These are phyloP conservation scores for Nomada ruficornis DNA, from an alignment of 2,888 invertebrate species.

Conservation along the genomic window DNA sequence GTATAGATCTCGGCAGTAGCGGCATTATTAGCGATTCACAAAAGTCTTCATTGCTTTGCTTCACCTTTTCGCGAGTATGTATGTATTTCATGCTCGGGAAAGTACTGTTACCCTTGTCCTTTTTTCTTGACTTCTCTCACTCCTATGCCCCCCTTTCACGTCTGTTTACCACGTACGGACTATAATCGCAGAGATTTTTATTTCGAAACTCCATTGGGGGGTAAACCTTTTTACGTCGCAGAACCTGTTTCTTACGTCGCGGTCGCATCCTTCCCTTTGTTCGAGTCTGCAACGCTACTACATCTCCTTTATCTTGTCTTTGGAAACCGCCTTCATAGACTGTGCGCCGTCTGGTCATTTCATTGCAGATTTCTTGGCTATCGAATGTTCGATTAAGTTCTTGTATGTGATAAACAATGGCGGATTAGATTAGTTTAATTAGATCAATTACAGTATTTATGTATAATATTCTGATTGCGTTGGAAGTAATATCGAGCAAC, in stretches of 20 bases:
- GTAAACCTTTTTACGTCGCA: slow-evolving; percentile 41
- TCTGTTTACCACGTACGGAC: slow-evolving; percentile 1
- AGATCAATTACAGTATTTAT: no score
- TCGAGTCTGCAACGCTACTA: not conserved
- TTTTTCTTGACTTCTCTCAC: not conserved
- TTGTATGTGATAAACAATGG: no score
- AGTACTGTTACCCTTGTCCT: slow-evolving; percentile 17
- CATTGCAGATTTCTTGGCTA: not conserved
- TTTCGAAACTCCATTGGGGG: slow-evolving; percentile 45
- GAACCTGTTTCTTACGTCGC: slow-evolving; percentile 47
- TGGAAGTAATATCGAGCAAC: no score
- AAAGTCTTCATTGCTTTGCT: slow-evolving; percentile 30
- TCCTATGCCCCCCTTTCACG: no score
- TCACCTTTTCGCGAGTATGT: slow-evolving; percentile 22
- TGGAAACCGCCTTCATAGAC: slow-evolving; percentile 1
- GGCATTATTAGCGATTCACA: slow-evolving; percentile 38
- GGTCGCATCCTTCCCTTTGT: slow-evolving; percentile 28
- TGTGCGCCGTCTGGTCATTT: not conserved
- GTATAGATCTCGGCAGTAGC: slow-evolving; percentile 21
- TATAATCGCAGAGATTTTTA: slow-evolving; percentile 45
- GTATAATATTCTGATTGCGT: no score
- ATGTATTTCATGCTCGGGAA: slow-evolving; percentile 32
- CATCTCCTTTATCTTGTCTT: not conserved
- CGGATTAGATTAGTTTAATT: no score
- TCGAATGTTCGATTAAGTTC: not conserved